A percentile compares a stretch with the other conserved stretches of the same genome.
Evolutionary conservation across 2,113 vertebrate genomes (phyloP).

Genomic region (Theropithecus gelada): DNA sequence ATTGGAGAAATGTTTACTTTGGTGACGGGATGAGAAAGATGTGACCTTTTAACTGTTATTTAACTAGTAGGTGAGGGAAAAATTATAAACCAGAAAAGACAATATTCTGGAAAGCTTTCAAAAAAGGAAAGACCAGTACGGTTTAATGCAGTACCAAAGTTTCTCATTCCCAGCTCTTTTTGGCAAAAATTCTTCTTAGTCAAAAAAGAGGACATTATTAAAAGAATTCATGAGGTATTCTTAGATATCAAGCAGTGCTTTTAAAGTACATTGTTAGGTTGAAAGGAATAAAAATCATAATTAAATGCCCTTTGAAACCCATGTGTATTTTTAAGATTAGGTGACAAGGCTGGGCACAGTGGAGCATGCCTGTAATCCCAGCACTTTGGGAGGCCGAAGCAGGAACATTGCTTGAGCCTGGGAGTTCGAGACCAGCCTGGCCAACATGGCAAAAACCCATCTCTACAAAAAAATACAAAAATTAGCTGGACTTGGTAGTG

Average conservation of each 20-base stretch:
- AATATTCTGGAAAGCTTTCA: conserved; percentile 67
- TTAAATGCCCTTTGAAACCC: conserved; percentile 61
- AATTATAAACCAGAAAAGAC: conserved; percentile 46
- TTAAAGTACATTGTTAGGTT: conserved; percentile 65
- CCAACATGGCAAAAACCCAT: too few relatives aligned
- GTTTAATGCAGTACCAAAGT: conserved; percentile 38
- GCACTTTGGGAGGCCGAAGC: too few relatives aligned
- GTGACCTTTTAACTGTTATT: conserved; percentile 71
- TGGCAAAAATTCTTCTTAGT: conserved; percentile 52
- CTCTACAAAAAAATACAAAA: too few relatives aligned
- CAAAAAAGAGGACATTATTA: conserved; percentile 68
- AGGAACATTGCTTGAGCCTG: too few relatives aligned
- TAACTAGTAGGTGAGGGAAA: conserved; percentile 49
- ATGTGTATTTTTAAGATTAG: conserved; percentile 56
- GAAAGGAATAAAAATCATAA: conserved; percentile 53
- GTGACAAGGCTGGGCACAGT: too few relatives aligned
- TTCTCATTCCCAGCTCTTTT: conserved; percentile 39
- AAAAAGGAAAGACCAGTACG: background rate
- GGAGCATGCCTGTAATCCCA: too few relatives aligned
- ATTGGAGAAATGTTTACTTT: conserved; percentile 71
- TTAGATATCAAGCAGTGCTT: conserved; percentile 60
- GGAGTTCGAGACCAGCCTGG: too few relatives aligned
- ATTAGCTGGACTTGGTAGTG: too few relatives aligned
- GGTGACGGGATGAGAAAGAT: conserved; percentile 64
- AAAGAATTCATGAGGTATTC: conserved; percentile 60